These are phyloP conservation scores for Nephila pilipes DNA, from an alignment of 1,140 invertebrate species.

Conservation along the genomic window DNA sequence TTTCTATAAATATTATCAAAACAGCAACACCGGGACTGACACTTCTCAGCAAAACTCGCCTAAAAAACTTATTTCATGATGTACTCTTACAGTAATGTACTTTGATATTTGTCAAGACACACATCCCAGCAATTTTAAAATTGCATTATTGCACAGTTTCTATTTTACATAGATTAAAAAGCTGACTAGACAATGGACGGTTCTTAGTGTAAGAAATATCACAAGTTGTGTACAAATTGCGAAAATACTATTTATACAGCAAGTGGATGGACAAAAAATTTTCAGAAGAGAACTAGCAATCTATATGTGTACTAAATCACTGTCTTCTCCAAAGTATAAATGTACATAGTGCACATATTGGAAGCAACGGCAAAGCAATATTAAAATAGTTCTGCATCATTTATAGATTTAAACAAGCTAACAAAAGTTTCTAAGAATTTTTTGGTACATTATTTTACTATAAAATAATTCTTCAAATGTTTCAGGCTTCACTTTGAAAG, in stretches of 20 bases:
- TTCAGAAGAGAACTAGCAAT: not conserved
- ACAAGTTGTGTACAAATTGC: slow-evolving; percentile 16
- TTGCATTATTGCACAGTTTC: not conserved
- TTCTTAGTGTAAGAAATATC: not conserved
- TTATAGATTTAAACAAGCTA: too few relatives aligned
- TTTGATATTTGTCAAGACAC: slow-evolving; percentile 8
- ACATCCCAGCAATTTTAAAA: not conserved
- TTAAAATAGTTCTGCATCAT: too few relatives aligned
- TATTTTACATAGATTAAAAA: not conserved
- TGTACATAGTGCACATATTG: too few relatives aligned
- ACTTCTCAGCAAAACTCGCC: not conserved
- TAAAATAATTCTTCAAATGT: too few relatives aligned
- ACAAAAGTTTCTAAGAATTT: too few relatives aligned
- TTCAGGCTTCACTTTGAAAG: too few relatives aligned
- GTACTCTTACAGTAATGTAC: slow-evolving; percentile 10
- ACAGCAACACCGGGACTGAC: slow-evolving; percentile 38
- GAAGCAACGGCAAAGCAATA: too few relatives aligned
- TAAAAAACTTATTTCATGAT: not conserved
- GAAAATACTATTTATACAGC: slow-evolving; percentile 11
- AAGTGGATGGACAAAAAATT: not conserved
- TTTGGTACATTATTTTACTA: too few relatives aligned
- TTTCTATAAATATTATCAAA: slow-evolving; percentile 39
- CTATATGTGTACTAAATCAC: not conserved
- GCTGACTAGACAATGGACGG: slow-evolving; percentile 18
- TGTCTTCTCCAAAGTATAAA: too few relatives aligned